Conservation (phyloP, 2,113 vertebrate species). For the Perognathus longimembris region DNA sequence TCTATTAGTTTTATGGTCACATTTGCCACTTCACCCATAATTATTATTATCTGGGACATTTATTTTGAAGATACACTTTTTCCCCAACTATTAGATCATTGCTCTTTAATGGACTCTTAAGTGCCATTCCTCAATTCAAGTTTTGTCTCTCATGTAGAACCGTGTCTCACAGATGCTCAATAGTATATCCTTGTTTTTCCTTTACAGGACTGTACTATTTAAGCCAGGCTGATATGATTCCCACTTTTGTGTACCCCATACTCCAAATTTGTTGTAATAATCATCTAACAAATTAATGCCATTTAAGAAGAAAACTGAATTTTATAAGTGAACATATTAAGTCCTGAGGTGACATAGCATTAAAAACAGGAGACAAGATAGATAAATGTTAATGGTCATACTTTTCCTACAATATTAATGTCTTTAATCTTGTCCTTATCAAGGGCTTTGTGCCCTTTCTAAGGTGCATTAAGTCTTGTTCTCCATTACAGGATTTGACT, state of each 20-base stretch:
- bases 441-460: slow-evolving; percentile 58
- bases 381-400: slow-evolving; percentile 47
- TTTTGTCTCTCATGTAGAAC: neutral
- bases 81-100: neutral
- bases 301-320: neutral
- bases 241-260: neutral
- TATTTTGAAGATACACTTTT: neutral
- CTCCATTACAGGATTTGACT: slow-evolving; percentile 66
- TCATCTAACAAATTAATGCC: neutral
- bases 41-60: neutral
- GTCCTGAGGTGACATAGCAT: slow-evolving; percentile 6
- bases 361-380: slow-evolving; percentile 35
- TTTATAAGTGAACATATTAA: neutral
- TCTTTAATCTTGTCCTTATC: slow-evolving; percentile 73
- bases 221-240: neutral
- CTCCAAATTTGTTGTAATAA: neutral
- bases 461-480: slow-evolving; percentile 62
- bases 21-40: neutral
- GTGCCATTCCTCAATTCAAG: neutral
- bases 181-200: neutral
- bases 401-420: slow-evolving; percentile 66
- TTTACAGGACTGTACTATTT: neutral
- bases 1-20: neutral
- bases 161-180: neutral
- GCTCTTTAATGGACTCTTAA: neutral